These are phyloP conservation scores for Stenurella melanura DNA, from an alignment of 2,888 invertebrate genomes.

Conservation along the genomic window DNA sequence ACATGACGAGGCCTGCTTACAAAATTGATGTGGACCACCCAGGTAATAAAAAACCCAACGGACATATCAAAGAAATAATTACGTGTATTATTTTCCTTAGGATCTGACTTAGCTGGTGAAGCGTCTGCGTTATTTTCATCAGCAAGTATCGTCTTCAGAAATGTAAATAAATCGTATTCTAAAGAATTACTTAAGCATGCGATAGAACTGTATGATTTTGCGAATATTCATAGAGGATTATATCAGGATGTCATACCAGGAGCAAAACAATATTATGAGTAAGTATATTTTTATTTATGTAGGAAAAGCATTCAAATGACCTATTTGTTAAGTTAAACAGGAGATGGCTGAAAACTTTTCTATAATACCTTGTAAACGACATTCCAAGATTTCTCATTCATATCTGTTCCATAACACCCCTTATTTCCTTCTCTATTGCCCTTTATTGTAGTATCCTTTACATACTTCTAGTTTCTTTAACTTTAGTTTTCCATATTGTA, in stretches of 20 bases:
- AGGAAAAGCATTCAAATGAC: too few species aligned
- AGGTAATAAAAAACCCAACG: slow-evolving; percentile 56
- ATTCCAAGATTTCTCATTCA: too few species aligned
- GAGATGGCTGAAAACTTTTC: too few species aligned
- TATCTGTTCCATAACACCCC: too few species aligned
- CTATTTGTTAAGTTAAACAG: too few species aligned
- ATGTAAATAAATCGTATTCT: slow-evolving; percentile 72
- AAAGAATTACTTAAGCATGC: slow-evolving; percentile 73
- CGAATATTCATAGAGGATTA: slow-evolving; percentile 73
- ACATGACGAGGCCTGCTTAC: slow-evolving; percentile 76
- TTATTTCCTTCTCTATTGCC: too few species aligned
- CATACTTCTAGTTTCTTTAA: too few species aligned
- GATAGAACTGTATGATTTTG: slow-evolving; percentile 75
- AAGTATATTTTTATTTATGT: slow-evolving; percentile 51
- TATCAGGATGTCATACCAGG: slow-evolving; percentile 75
- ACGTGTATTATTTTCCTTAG: slow-evolving; percentile 27
- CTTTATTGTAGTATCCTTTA: too few species aligned
- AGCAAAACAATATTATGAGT: slow-evolving; percentile 75
- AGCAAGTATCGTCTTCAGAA: slow-evolving; percentile 74
- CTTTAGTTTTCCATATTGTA: too few species aligned
- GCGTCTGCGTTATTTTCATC: slow-evolving; percentile 78
- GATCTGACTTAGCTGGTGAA: slow-evolving; percentile 78
- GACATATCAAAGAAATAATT: neutral
- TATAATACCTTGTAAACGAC: too few species aligned
- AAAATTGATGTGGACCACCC: slow-evolving; percentile 76